Base-by-base conservation (phyloP, 2,888 invertebrate species). In the Eupeodes luniger region DNA sequence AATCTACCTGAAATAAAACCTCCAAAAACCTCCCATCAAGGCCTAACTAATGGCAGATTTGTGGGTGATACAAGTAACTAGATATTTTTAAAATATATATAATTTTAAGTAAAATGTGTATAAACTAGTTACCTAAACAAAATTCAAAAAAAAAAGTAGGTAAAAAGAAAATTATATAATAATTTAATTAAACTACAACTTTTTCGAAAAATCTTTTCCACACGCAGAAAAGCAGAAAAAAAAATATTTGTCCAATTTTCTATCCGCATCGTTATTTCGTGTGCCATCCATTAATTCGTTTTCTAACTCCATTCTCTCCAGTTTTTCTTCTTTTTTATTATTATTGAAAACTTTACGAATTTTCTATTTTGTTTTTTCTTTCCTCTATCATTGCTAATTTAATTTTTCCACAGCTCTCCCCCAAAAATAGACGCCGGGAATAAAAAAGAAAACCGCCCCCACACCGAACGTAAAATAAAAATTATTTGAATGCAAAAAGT, bases 351-450 rank as follows among this genome's bases (percentile, higher is more conserved):
- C 81, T 88, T 88, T 78, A 85, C 81, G 81, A 88, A 85, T 85
- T 88, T 84, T 84, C 84, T 72, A 80, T 80, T 80, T 75, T 47
- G 12, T 1, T 75, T 76, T 74, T 27, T 55, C 75, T 86, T 76
- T 44, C 75, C 70, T 85, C 88, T 88, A 85, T 88, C 85, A 88
- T 85, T 88, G 85, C 88, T 88, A 88, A 88, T 88, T 88, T 88
- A 88, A 88, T 88, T 88, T 85, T 80, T 78, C 70, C 69, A 64
- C 66, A 47, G 11, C 16, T 77, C 72, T 14, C 62, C 55, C 61
- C 34, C 51, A 72, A 14, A 44, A 59, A 57, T 12, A 64, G 12
- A 40, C 16, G 40, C 9, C 16, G 64, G 10, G 36, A 69, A 44
- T 44, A 5, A 44, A 14, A 72, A 27, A 27, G 27, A 27, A 27